These are phyloP conservation scores for Halictus rubicundus DNA, from an alignment of 1,140 invertebrate genomes.

Conservation along the genomic window DNA sequence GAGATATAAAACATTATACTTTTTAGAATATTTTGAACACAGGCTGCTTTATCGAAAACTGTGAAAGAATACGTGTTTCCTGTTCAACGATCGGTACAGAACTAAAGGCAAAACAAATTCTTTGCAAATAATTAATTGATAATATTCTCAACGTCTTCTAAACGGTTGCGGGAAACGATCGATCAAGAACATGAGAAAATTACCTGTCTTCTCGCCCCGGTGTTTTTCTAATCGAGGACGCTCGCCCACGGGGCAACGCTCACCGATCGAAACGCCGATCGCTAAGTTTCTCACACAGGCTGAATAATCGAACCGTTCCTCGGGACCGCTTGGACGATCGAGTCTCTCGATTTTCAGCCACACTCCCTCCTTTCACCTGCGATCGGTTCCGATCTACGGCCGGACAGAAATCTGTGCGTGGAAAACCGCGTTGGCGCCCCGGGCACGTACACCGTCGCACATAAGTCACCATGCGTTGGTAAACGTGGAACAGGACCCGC, in stretches of 20 bases:
- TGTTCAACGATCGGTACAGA: no score
- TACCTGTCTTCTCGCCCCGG: slow-evolving; percentile 3
- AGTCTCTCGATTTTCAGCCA: slow-evolving; percentile 25
- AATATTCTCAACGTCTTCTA: neutral
- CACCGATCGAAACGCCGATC: neutral
- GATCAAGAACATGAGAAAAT: slow-evolving; percentile 27
- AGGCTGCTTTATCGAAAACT: no score
- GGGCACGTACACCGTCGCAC: neutral
- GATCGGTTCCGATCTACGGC: slow-evolving; percentile 24
- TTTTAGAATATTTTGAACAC: no score
- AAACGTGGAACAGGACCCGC: no score
- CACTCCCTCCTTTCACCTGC: slow-evolving; percentile 30
- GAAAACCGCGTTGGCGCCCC: slow-evolving; percentile 20
- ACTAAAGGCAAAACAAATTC: no score
- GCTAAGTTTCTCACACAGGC: neutral
- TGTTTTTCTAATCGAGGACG: slow-evolving; percentile 13
- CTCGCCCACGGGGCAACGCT: slow-evolving; percentile 11
- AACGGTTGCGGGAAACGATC: slow-evolving; percentile 7
- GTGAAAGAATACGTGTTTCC: no score
- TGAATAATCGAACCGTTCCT: slow-evolving; percentile 2
- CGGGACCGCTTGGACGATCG: neutral
- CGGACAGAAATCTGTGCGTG: slow-evolving; percentile 8
- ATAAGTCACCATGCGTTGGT: no score
- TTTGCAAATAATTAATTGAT: no score
- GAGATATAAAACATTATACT: no score